These are phyloP conservation scores for Ptychobarbus kaznakovi DNA, from an alignment of 2,797 vertebrate species.

Conservation along the genomic window DNA sequence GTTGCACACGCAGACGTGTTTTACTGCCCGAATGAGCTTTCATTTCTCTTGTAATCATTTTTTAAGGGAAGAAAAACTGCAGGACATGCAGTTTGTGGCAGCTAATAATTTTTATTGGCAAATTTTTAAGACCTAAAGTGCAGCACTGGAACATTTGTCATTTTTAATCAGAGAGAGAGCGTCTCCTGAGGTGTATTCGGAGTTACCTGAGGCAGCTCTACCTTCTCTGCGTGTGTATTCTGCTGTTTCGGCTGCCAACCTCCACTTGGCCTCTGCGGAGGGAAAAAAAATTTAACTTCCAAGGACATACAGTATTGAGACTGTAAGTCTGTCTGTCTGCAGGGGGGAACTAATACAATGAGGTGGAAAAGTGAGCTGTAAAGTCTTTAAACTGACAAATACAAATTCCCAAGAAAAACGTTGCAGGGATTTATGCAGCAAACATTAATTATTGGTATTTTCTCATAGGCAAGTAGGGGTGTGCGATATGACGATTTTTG, in stretches of 20 bases:
- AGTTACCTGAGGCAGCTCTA: conserved; percentile 43
- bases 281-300: conserved; percentile 49
- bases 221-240: conserved; percentile 42
- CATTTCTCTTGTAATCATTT: conserved; percentile 62
- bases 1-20: conserved; percentile 54
- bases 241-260: conserved; percentile 51
- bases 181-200: conserved; percentile 31
- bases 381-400: conserved; percentile 23
- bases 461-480: neutral
- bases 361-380: conserved; percentile 12
- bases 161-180: conserved; percentile 53
- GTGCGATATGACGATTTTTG: too few relatives aligned
- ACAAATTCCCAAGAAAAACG: neutral
- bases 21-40: conserved; percentile 58
- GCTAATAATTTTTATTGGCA: conserved; percentile 68
- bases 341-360: neutral
- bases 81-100: conserved; percentile 60
- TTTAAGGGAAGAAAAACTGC: conserved; percentile 64
- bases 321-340: conserved; percentile 24
- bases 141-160: conserved; percentile 59
- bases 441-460: neutral
- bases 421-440: neutral
- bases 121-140: conserved; percentile 62
- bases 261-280: conserved; percentile 46
- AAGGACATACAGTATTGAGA: conserved; percentile 45